These are phyloP conservation scores for Pseudomyrmex sp. DNA, from an alignment of 1,140 invertebrate species.

Conservation along the genomic window DNA sequence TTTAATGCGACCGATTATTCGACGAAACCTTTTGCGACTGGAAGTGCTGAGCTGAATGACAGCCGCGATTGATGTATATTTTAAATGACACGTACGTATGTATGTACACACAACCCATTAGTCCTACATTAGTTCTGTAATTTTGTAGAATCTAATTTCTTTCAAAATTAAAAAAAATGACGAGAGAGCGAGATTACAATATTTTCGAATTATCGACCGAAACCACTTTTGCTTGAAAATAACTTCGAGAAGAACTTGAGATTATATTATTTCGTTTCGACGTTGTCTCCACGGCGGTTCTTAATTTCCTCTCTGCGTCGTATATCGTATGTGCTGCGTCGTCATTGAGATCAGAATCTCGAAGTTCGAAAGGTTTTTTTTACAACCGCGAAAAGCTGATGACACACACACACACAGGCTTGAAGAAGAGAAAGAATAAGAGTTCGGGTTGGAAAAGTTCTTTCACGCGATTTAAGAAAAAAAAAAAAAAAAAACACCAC, in stretches of 20 bases:
- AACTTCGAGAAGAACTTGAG: background rate
- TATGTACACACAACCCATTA: background rate
- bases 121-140: background rate
- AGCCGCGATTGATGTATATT: background rate
- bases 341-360: background rate
- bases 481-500: background rate
- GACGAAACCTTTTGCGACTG: background rate
- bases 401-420: background rate
- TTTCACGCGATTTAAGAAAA: slow-evolving; percentile 9
- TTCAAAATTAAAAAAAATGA: background rate
- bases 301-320: background rate
- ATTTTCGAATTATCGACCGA: background rate
- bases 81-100: background rate
- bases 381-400: background rate
- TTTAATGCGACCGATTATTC: background rate
- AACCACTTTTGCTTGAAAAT: too few species aligned
- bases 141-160: background rate
- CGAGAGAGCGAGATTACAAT: background rate
- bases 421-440: background rate
- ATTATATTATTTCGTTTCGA: background rate
- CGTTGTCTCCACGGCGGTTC: background rate
- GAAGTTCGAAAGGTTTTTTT: slow-evolving; percentile 34
- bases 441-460: slow-evolving; percentile 17
- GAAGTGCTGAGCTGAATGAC: background rate
- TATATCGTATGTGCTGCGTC: background rate